Conservation (phyloP, 2,113 vertebrate species). For the Epinephelus cyanopodus region DNA sequence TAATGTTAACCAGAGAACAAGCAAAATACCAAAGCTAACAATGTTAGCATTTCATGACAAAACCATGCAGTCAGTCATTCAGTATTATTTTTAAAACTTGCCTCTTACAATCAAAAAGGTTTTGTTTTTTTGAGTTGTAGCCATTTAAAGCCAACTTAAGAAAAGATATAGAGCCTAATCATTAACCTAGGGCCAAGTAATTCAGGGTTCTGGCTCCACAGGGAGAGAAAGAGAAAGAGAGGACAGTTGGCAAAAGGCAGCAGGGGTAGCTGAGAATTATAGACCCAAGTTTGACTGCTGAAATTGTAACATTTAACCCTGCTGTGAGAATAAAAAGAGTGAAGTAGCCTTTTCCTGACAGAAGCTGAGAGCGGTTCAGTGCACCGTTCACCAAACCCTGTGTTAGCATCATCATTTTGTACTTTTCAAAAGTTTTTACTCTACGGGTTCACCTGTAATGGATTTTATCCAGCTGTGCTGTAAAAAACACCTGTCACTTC, state of each 20-base stretch:
- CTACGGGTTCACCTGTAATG: too few species aligned
- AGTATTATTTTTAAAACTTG: not conserved
- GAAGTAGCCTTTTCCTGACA: too few species aligned
- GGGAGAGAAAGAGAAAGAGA: too few species aligned
- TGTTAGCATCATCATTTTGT: not conserved
- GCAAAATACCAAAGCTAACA: not conserved
- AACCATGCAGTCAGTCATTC: not conserved
- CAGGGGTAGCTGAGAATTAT: not conserved
- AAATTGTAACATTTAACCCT: conserved; percentile 1
- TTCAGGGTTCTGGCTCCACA: not conserved
- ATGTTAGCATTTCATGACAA: not conserved
- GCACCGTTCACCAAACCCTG: not conserved
- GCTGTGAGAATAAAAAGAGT: not conserved
- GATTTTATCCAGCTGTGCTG: too few species aligned
- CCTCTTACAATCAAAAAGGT: not conserved
- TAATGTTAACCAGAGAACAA: too few species aligned
- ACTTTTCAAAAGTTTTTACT: not conserved
- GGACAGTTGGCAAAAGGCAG: too few species aligned
- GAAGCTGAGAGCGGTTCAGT: not conserved
- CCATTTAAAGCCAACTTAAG: not conserved
- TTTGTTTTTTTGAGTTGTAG: not conserved
- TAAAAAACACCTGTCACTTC: too few species aligned
- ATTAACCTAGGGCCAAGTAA: not conserved
- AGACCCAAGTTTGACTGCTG: not conserved
- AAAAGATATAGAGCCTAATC: not conserved